phyloP scores from a whole-genome alignment of 1,140 invertebrate genomes.

The Saccostrea glomerata region DNA sequence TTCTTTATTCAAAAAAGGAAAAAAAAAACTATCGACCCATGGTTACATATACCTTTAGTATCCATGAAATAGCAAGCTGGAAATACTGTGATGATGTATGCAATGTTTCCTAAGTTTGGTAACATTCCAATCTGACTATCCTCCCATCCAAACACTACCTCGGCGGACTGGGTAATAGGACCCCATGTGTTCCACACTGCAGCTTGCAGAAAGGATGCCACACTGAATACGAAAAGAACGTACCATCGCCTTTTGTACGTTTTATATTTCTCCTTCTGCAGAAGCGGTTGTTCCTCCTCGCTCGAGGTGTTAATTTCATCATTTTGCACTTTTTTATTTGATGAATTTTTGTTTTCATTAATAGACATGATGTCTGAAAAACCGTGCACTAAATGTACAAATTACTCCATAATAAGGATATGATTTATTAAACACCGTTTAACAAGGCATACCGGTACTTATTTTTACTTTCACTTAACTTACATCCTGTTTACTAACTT shows the following conservation, averaged over 20 bases:
- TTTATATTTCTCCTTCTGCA: constrained; percentile 11
- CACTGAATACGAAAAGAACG: constrained; percentile 61
- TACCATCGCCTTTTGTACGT: constrained; percentile 65
- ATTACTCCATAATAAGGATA: too few relatives aligned
- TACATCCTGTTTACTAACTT: too few relatives aligned
- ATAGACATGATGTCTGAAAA: not conserved
- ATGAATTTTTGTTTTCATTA: not conserved
- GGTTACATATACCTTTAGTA: too few relatives aligned
- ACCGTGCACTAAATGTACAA: not conserved
- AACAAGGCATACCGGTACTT: too few relatives aligned
- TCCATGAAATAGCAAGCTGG: constrained; percentile 46
- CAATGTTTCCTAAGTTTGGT: constrained; percentile 79
- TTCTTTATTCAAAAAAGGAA: too few relatives aligned
- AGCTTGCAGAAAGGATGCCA: constrained; percentile 49
- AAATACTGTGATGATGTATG: constrained; percentile 78
- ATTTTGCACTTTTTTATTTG: not conserved
- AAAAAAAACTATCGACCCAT: too few relatives aligned
- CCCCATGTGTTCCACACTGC: too few relatives aligned
- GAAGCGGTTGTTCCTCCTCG: not conserved
- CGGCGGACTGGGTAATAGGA: too few relatives aligned
- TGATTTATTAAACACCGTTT: too few relatives aligned
- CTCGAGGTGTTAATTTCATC: not conserved
- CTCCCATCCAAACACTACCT: constrained; percentile 2
- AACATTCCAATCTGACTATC: too few relatives aligned
- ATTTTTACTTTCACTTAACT: too few relatives aligned